A percentile compares a stretch with the other conserved stretches of the same genome.
Conservation (phyloP, 2,888 invertebrate genomes). For the Halictus ligatus region DNA sequence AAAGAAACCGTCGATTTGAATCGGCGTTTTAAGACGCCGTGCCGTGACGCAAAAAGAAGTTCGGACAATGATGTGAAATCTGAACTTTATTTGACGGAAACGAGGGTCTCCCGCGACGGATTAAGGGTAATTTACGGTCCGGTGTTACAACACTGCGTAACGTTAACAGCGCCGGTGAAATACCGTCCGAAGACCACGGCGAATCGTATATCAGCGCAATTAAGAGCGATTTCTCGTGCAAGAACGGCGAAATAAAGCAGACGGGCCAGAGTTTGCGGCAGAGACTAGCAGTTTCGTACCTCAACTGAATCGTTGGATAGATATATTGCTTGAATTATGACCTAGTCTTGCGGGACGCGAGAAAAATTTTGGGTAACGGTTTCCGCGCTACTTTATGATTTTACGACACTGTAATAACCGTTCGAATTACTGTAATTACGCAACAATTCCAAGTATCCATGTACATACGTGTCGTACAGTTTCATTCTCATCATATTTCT, state of each 20-base stretch:
- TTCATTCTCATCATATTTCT: not conserved
- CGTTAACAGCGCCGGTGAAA: conserved; percentile 66
- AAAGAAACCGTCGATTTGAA: not conserved
- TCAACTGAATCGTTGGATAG: conserved; percentile 19
- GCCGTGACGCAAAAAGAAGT: not conserved
- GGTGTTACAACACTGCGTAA: conserved; percentile 63
- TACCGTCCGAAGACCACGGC: conserved; percentile 51
- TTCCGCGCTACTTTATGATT: not conserved
- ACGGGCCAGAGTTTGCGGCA: conserved; percentile 29
- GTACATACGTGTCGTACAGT: not conserved
- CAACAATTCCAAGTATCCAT: not conserved
- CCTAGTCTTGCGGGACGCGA: not conserved
- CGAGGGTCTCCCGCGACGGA: conserved; percentile 41
- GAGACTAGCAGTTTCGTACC: conserved; percentile 46
- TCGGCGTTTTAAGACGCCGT: not conserved
- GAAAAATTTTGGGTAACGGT: conserved; percentile 21
- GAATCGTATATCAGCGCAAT: conserved; percentile 72
- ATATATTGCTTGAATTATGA: conserved; percentile 37
- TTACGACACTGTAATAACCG: not conserved
- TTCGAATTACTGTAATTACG: not conserved
- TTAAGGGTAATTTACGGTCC: conserved; percentile 67
- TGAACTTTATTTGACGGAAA: conserved; percentile 42
- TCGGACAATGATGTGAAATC: conserved; percentile 23
- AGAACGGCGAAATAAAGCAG: conserved; percentile 55
- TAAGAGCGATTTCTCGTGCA: conserved; percentile 65